Evolutionary conservation across 2,797 vertebrate species (phyloP).

Genomic region (Cyprinella venusta): DNA sequence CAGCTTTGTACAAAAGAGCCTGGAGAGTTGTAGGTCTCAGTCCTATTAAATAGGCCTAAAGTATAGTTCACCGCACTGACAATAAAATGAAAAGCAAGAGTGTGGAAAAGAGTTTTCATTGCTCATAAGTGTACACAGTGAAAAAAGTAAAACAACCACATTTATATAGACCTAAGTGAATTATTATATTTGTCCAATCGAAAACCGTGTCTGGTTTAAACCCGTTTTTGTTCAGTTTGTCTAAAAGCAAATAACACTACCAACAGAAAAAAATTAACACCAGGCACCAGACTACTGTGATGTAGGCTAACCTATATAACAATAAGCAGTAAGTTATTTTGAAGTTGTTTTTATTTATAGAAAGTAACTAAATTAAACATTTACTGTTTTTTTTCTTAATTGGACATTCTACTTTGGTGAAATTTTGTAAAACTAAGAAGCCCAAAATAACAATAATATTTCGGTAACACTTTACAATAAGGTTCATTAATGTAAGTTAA

Average conservation of each 20-base stretch:
- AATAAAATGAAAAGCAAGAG: background rate
- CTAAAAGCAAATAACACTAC: background rate
- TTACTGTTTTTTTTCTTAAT: no score
- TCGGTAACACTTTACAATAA: no score
- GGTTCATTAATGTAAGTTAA: no score
- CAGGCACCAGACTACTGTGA: no score
- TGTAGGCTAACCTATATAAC: no score
- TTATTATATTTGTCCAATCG: background rate
- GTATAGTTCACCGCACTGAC: background rate
- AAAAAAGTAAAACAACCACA: background rate
- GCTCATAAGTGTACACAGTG: background rate
- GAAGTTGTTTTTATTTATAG: background rate
- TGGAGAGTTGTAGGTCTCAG: background rate
- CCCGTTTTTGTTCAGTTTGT: background rate
- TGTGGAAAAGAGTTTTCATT: background rate
- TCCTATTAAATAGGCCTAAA: background rate
- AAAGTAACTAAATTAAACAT: no score
- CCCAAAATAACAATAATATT: no score
- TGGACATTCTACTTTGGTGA: no score
- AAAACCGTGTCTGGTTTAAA: background rate
- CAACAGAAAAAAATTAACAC: background rate
- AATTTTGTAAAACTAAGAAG: no score
- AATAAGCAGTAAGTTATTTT: background rate
- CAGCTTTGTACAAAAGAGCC: background rate
- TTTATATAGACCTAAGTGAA: background rate